Evolutionary conservation across 1,140 invertebrate genomes (phyloP).

Genomic region (Sinonovacula constricta): DNA sequence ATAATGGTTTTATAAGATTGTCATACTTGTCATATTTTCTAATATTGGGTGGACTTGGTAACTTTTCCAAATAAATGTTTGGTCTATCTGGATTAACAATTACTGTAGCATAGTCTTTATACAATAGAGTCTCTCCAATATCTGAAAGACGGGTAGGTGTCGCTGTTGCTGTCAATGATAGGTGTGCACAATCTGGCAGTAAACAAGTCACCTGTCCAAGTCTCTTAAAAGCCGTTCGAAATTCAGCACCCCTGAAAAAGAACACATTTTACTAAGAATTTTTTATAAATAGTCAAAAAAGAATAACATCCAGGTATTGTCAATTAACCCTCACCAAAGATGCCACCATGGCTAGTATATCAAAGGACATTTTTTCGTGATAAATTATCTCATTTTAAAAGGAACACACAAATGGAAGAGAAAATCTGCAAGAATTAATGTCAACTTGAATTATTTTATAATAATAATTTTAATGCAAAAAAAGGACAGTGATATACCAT

Average conservation of each 20-base stretch:
- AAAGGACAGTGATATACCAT: too few relatives aligned
- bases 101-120: background rate
- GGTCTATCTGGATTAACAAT: slow-evolving; percentile 23
- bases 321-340: too few relatives aligned
- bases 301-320: too few relatives aligned
- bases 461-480: too few relatives aligned
- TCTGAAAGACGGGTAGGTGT: slow-evolving; percentile 9
- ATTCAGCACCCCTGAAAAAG: slow-evolving; percentile 55
- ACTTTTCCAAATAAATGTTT: slow-evolving; percentile 35
- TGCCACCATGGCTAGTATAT: too few relatives aligned
- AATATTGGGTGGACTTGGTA: slow-evolving; percentile 32
- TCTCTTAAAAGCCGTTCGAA: slow-evolving; percentile 35
- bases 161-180: slow-evolving; percentile 52
- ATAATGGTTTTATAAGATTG: slow-evolving; percentile 13
- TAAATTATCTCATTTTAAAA: too few relatives aligned
- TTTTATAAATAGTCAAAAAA: too few relatives aligned
- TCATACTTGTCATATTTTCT: slow-evolving; percentile 52
- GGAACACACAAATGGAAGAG: too few relatives aligned
- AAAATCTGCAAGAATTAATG: too few relatives aligned
- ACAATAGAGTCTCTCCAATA: slow-evolving; percentile 26
- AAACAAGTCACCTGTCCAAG: slow-evolving; percentile 47
- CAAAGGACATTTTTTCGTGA: too few relatives aligned
- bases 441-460: too few relatives aligned
- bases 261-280: too few relatives aligned
- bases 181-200: slow-evolving; percentile 30